phyloP scores from a whole-genome alignment of 1,140 invertebrate species.

The Zophobas morio region DNA sequence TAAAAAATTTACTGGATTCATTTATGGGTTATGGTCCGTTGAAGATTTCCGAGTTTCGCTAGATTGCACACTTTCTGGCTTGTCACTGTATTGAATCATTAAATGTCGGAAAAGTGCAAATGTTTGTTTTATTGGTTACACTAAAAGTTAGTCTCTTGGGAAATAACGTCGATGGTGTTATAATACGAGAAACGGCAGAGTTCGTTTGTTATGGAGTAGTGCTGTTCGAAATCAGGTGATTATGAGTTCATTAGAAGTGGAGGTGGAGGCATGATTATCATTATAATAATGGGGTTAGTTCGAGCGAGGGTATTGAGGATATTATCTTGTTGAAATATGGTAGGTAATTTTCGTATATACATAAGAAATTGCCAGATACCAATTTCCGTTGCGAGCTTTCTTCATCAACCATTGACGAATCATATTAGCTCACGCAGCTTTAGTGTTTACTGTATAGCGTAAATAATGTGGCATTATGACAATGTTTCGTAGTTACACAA shows the following conservation, averaged over 20 bases:
- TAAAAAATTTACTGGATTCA: conserved; percentile 16
- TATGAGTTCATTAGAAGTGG: conserved; percentile 32
- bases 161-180: conserved; percentile 27
- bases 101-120: conserved; percentile 39
- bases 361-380: background rate
- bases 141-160: conserved; percentile 20
- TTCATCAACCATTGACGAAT: too few relatives aligned
- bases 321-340: conserved; percentile 35
- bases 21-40: conserved; percentile 25
- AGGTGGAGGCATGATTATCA: conserved; percentile 24
- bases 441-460: too few relatives aligned
- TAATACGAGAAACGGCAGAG: conserved; percentile 17
- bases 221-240: conserved; percentile 33
- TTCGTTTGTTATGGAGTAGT: conserved; percentile 26
- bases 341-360: background rate
- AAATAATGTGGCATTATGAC: too few relatives aligned
- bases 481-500: too few relatives aligned
- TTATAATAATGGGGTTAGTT: conserved; percentile 35
- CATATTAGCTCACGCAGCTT: too few relatives aligned
- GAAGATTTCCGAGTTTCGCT: conserved; percentile 24
- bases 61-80: conserved; percentile 13
- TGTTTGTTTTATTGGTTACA: conserved; percentile 29
- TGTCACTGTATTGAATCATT: conserved; percentile 28
- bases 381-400: too few relatives aligned
- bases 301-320: conserved; percentile 8